These are phyloP conservation scores for Leptopilina myrica DNA, from an alignment of 2,888 invertebrate genomes.

Conservation along the genomic window DNA sequence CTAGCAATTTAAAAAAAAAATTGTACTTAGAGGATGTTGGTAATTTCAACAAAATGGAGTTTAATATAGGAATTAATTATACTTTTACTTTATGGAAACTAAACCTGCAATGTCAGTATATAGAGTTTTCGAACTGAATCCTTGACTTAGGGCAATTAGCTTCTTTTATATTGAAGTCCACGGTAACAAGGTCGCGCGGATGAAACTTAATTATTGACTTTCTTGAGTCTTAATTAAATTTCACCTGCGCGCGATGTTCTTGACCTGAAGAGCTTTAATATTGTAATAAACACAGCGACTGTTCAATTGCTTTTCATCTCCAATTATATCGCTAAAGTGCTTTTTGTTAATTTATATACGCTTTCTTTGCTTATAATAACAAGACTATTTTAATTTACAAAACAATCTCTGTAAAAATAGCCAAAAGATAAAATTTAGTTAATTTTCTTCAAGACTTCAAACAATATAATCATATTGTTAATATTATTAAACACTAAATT, in stretches of 20 bases:
- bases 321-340: background rate
- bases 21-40: background rate
- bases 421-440: too few species aligned
- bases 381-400: too few species aligned
- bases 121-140: conserved; percentile 21
- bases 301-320: background rate
- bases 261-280: background rate
- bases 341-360: background rate
- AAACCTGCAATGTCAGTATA: conserved; percentile 1
- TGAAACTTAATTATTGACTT: conserved; percentile 27
- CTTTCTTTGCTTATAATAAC: too few species aligned
- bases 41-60: background rate
- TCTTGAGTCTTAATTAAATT: conserved; percentile 27
- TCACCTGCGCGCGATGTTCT: background rate
- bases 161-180: conserved; percentile 29
- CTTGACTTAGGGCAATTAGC: conserved; percentile 29
- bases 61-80: conserved; percentile 4
- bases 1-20: too few species aligned
- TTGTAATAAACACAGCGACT: background rate
- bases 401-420: too few species aligned
- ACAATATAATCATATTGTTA: too few species aligned
- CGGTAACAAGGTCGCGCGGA: conserved; percentile 13
- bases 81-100: conserved; percentile 20
- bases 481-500: too few species aligned
- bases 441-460: too few species aligned